Conservation (phyloP, 2,888 invertebrate species). For the Cancer borealis region DNA sequence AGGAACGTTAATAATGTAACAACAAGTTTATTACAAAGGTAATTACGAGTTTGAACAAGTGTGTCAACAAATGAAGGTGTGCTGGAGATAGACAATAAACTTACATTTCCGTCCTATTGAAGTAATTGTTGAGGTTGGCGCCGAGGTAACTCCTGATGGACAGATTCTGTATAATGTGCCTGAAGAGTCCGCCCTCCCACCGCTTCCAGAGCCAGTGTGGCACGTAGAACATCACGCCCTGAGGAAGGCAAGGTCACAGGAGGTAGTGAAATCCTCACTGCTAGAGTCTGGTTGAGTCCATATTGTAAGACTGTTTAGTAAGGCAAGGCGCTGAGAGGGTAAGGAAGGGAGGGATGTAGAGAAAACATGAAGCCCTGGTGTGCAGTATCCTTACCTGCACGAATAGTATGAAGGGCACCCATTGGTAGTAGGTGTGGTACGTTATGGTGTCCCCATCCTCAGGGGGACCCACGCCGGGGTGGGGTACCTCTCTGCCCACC, state of each 20-base stretch:
- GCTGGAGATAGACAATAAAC: background rate
- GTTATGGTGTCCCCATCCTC: conserved; percentile 86
- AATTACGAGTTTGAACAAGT: background rate
- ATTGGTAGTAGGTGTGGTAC: conserved; percentile 94
- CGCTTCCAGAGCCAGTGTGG: conserved; percentile 77
- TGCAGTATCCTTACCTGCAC: conserved; percentile 62
- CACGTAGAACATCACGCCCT: conserved; percentile 75
- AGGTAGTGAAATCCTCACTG: no score
- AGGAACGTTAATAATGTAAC: background rate
- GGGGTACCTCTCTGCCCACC: conserved; percentile 55
- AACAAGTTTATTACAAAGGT: background rate
- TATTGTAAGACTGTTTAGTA: no score
- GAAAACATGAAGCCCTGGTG: background rate
- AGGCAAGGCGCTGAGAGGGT: background rate
- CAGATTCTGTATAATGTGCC: conserved; percentile 70
- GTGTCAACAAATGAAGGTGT: background rate
- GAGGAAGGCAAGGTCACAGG: background rate
- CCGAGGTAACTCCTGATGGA: conserved; percentile 74
- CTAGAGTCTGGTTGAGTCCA: no score
- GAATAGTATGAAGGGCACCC: conserved; percentile 92
- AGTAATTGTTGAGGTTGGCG: conserved; percentile 64
- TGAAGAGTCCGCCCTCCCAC: conserved; percentile 76
- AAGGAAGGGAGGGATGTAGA: background rate
- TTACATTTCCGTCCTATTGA: conserved; percentile 62
- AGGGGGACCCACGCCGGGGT: conserved; percentile 76